Evolutionary conservation across 2,888 invertebrate species (phyloP).

Genomic region (Poecilus cupreus): DNA sequence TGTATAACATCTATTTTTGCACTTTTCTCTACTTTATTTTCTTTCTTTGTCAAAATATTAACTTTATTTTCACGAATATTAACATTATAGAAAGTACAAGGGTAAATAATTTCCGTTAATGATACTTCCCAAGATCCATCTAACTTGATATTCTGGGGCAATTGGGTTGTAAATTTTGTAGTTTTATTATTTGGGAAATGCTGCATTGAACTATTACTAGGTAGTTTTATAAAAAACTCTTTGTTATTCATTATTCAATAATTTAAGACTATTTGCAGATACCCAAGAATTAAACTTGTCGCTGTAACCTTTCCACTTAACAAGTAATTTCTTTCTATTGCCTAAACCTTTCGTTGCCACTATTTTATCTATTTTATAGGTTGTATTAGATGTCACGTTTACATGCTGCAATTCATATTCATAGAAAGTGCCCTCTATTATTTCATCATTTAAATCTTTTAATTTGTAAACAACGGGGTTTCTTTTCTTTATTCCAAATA

Average conservation of each 20-base stretch:
- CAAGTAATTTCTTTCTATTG: slow-evolving; percentile 5
- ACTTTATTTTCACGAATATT: no score
- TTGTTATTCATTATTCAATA: slow-evolving; percentile 38
- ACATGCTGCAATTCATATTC: slow-evolving; percentile 22
- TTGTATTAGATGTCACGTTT: background rate
- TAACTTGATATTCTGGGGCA: background rate
- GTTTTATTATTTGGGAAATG: slow-evolving; percentile 65
- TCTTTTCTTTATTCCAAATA: slow-evolving; percentile 23
- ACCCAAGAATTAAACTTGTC: slow-evolving; percentile 26
- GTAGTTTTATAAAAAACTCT: slow-evolving; percentile 63
- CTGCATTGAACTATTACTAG: slow-evolving; percentile 63
- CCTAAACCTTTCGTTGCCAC: background rate
- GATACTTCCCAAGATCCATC: slow-evolving; percentile 61
- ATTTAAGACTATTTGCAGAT: background rate
- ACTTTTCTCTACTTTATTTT: no score
- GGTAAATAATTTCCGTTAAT: background rate
- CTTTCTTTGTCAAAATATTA: no score
- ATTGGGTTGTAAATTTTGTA: slow-evolving; percentile 63
- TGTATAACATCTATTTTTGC: no score
- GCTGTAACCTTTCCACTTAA: slow-evolving; percentile 22
- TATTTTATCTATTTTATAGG: slow-evolving; percentile 43
- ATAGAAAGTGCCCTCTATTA: slow-evolving; percentile 27
- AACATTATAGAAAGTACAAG: slow-evolving; percentile 8
- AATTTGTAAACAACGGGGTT: slow-evolving; percentile 37
- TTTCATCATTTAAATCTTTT: slow-evolving; percentile 15